Evolutionary conservation across 2,888 invertebrate genomes (phyloP), one percentile per base, ranked within the genome.

Genomic region (Baronia brevicornis): DNA sequence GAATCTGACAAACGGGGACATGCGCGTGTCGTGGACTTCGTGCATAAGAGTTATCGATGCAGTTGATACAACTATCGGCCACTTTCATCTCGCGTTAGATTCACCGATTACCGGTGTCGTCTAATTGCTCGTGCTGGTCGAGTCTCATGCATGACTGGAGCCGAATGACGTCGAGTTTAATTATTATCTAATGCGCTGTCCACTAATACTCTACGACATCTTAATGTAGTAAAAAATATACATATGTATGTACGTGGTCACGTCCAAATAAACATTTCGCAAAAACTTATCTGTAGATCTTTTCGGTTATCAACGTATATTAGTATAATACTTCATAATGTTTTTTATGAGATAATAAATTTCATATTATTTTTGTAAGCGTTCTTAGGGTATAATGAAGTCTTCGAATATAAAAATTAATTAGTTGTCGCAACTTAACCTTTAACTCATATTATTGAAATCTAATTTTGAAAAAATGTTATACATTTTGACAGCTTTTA

Each of bases 71-170:
- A 44, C 54, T 80, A 82, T 84, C 82, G 56, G 47, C 44, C 50
- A 78, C 82, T 84, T 84, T 84, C 82, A 84, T 84, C 84, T 79
- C 51, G 60, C 53, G 61, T 63, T 60, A 69, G 78, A 80, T 82
- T 71, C 70, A 69, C 67, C 65, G 80, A 80, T 82, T 77, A 71
- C 68, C 58, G 57, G 70, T 71, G 75, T 63, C 66, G 56, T 75
- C 69, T 82, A 82, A 84, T 80, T 79, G 79, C 69, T 66, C 64
- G 65, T 66, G 71, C 68, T 68, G 55, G 62, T 63, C 62, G 60
- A 60, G 59, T 63, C 65, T 64, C 61, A 70, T 66, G 77, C 69
- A 60, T 69, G 67, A 58, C 54, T 65, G 60, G 56, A 51, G 54
- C 44, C 51, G 53, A 32, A 30, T 41, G 46, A 50, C 55, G 56